Base-by-base conservation (phyloP, 2,888 invertebrate genomes). In the Fragum sueziense region DNA sequence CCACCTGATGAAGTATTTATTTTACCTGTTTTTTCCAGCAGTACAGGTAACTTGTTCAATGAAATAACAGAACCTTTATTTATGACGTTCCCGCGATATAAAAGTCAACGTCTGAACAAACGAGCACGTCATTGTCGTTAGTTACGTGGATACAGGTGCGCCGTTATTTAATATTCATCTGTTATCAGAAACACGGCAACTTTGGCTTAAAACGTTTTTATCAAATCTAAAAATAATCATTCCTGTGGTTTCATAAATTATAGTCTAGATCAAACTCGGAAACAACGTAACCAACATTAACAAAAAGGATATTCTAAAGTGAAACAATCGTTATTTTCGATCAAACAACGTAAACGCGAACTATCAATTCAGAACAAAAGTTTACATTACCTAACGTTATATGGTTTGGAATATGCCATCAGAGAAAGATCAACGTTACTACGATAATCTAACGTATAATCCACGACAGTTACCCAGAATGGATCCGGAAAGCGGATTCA, bases 391-490 rank as follows among this genome's bases (percentile, higher is more conserved):
- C n/a, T n/a, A n/a, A n/a, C n/a, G n/a, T n/a, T n/a, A n/a, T 3
- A 61, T 33, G 27, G 29, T 29, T 14, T 33, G 67, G 41, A 67
- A 6, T 41, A 25, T 41, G 41, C 37, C 20, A 20, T 47, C 27
- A n/a, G 27, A 67, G 4, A 67, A 41, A 29, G 29, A 27, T 22
- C 68, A 54, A 17, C 34, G 29, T 37, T 27, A 33, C 52, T 68
- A 62, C 65, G 71, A 67, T 68, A 82, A 82, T 31, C 74, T 79
- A 76, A 82, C 79, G 57, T 82, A 82, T 41, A 69, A 68, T 33
- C 52, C 65, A 27, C 71, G 76, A 33, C 71, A 59, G 7, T 59
- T 82, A 59, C 82, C 82, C 0, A 70, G 82, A 29, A 74, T 41
- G 3, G 83, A 83, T 41, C 31, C 74, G 0, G 83, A 83, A 59